Percentiles rank a stretch among this genome's conserved stretches.
phyloP scores from a whole-genome alignment of 2,113 vertebrate genomes.

The Sus scrofa region T2T-Sscrofa CM000830.6:69214001-69214500 shows the following conservation, averaged over 20 bases:
- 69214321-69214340: conserved; percentile 55
- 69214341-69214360: background rate
- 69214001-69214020: background rate
- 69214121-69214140: background rate
- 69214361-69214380: background rate
- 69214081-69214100: conserved; percentile 1
- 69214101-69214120: background rate
- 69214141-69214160: background rate
- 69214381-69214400: background rate
- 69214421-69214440: background rate
- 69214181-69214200: background rate
- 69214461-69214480: no score
- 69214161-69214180: conserved; percentile 48
- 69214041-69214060: conserved; percentile 58
- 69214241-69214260: background rate
- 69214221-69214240: conserved; percentile 37
- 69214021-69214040: conserved; percentile 31
- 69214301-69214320: background rate
- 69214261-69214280: background rate
- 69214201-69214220: conserved; percentile 19
- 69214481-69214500: no score
- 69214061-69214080: conserved; percentile 36
- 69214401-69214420: background rate
- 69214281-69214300: conserved; percentile 24
- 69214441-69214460: no score